phyloP scores from a whole-genome alignment of 35 echinoderm and acorn worm species.

The Heliocidaris tuberculata region DNA sequence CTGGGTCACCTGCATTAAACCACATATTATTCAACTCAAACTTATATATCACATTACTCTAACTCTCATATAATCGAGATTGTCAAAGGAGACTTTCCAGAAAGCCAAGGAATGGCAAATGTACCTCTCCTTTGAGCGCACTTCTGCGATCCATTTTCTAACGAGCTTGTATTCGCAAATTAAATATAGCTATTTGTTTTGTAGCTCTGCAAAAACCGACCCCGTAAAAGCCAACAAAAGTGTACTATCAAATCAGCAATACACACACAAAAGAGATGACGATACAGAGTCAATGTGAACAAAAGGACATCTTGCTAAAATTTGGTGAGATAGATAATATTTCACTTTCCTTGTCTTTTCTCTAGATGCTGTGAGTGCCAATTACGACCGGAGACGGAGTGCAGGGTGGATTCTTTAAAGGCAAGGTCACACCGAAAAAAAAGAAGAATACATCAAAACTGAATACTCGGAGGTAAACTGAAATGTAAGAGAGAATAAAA shows the following conservation, averaged over 20 bases:
- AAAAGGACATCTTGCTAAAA: neutral
- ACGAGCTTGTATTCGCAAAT: conserved; percentile 35
- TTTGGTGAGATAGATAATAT: conserved; percentile 13
- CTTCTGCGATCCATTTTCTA: neutral
- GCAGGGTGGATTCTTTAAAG: neutral
- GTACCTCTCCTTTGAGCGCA: neutral
- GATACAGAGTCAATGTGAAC: neutral
- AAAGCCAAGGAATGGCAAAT: neutral
- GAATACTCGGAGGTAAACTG: neutral
- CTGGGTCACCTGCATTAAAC: neutral
- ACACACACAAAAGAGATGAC: neutral
- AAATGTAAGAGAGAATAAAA: neutral
- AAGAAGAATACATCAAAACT: neutral
- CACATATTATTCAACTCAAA: neutral
- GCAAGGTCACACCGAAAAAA: neutral
- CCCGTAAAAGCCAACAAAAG: conserved; percentile 9
- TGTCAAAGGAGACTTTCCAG: neutral
- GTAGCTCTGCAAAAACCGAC: conserved; percentile 32
- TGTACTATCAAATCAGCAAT: conserved; percentile 11
- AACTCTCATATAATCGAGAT: neutral
- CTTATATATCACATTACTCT: neutral
- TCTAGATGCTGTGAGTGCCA: neutral
- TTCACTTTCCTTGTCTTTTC: neutral
- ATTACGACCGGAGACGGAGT: neutral
- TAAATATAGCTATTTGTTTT: conserved; percentile 48